A percentile compares a stretch with the other conserved stretches of the same genome.
These are phyloP conservation scores for Psilanteris sp. DNA, from an alignment of 1,140 invertebrate genomes.

Conservation along the genomic window DNA sequence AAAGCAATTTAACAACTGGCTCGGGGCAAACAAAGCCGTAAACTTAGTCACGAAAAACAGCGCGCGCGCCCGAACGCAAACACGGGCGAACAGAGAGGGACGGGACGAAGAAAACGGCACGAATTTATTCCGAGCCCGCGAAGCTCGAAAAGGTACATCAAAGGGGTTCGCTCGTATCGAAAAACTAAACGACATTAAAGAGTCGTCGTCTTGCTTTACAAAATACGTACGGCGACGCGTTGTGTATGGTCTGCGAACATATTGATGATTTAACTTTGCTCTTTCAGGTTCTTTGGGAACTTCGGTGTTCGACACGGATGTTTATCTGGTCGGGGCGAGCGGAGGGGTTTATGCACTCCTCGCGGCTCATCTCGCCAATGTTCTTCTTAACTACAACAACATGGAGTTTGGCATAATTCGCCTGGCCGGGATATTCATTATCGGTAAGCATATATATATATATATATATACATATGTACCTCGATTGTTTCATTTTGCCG, in stretches of 20 bases:
- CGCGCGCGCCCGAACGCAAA: not conserved
- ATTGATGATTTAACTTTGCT: slow-evolving; percentile 47
- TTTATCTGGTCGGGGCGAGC: slow-evolving; percentile 95
- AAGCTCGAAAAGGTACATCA: not conserved
- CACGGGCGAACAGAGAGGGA: not conserved
- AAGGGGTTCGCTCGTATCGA: not conserved
- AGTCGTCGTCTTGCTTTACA: not conserved
- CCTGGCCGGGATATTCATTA: slow-evolving; percentile 93
- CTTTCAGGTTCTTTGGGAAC: slow-evolving; percentile 91
- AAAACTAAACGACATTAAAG: slow-evolving; percentile 13
- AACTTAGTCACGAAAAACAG: not conserved
- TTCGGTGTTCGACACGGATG: slow-evolving; percentile 96
- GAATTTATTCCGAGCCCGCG: not conserved
- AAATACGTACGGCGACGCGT: slow-evolving; percentile 6
- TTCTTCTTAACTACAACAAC: slow-evolving; percentile 96
- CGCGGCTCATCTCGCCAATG: slow-evolving; percentile 96
- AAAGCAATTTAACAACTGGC: not conserved
- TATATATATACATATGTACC: no score
- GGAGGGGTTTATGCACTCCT: slow-evolving; percentile 96
- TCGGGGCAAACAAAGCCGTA: not conserved
- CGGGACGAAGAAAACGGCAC: no score
- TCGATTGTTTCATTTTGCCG: no score
- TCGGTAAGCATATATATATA: slow-evolving; percentile 86
- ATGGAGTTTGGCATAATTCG: slow-evolving; percentile 96
- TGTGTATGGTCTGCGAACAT: slow-evolving; percentile 16